Conservation (phyloP, 2,113 vertebrate genomes). For the Chloebia gouldiae region DNA sequence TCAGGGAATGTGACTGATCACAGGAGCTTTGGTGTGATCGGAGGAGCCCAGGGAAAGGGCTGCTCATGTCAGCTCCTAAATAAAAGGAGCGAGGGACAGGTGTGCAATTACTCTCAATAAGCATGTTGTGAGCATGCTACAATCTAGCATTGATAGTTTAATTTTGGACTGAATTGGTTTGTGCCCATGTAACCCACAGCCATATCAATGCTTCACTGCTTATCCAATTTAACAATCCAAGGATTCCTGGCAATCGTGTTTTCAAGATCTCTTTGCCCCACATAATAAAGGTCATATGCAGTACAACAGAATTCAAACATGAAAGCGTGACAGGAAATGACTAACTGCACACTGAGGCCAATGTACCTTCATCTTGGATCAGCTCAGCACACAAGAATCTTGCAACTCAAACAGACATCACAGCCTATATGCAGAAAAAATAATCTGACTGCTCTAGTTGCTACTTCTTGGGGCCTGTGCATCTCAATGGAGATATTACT, state of each 20-base stretch:
- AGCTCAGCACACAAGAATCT: not conserved
- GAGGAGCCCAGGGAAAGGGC: not conserved
- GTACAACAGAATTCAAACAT: not conserved
- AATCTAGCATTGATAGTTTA: not conserved
- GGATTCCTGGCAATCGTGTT: not conserved
- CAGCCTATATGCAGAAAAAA: not conserved
- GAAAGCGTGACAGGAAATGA: slow-evolving; percentile 49
- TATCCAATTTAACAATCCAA: not conserved
- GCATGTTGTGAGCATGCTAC: not conserved
- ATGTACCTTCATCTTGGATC: slow-evolving; percentile 40
- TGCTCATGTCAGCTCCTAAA: not conserved
- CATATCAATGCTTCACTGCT: not conserved
- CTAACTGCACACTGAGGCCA: slow-evolving; percentile 24
- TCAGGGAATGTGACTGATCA: not conserved
- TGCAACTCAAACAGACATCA: slow-evolving; percentile 33
- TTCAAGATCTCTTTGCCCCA: slow-evolving; percentile 13
- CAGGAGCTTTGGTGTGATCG: not conserved
- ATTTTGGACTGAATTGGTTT: not conserved
- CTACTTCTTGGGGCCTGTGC: not conserved
- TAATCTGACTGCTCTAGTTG: not conserved
- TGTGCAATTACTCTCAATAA: not conserved
- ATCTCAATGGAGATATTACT: not conserved
- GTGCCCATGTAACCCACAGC: not conserved
- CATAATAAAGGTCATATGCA: slow-evolving; percentile 25
- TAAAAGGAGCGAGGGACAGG: not conserved